Evolutionary conservation across 2,888 invertebrate genomes (phyloP).

Genomic region (Euzophera pinguis): DNA sequence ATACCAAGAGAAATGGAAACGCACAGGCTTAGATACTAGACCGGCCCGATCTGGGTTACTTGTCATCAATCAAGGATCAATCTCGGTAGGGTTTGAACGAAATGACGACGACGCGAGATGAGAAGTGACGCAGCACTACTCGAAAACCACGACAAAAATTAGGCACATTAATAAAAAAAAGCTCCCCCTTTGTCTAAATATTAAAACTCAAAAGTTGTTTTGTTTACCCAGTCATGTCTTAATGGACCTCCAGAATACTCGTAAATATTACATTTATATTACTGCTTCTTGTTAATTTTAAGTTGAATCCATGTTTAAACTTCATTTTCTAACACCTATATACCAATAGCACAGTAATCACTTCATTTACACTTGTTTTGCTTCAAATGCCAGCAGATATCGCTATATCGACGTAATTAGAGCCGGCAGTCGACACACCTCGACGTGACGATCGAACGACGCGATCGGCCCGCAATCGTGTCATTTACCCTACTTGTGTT

Average conservation of each 20-base stretch:
- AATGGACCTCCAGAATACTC: too few species aligned
- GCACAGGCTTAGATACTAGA: not conserved
- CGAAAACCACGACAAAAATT: too few species aligned
- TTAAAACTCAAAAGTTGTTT: too few species aligned
- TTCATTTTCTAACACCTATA: slow-evolving; percentile 1
- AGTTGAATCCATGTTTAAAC: too few species aligned
- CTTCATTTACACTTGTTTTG: slow-evolving; percentile 13
- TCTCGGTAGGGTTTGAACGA: not conserved
- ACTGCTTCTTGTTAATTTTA: too few species aligned
- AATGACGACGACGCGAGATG: too few species aligned
- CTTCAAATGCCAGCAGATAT: slow-evolving; percentile 16
- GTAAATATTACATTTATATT: too few species aligned
- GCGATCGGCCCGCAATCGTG: not conserved
- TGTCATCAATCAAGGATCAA: not conserved
- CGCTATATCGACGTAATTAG: slow-evolving; percentile 18
- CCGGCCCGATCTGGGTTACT: not conserved
- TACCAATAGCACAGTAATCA: slow-evolving; percentile 8
- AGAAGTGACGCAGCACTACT: too few species aligned
- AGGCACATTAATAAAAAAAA: too few species aligned
- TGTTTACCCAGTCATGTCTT: too few species aligned
- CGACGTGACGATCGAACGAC: slow-evolving; percentile 30
- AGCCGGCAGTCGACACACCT: not conserved
- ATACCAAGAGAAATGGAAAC: slow-evolving; percentile 1
- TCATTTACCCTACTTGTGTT: not conserved
- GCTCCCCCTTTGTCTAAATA: too few species aligned